Conservation (phyloP, 2,888 invertebrate species). For the Trissonchulus latispiculum region DNA sequence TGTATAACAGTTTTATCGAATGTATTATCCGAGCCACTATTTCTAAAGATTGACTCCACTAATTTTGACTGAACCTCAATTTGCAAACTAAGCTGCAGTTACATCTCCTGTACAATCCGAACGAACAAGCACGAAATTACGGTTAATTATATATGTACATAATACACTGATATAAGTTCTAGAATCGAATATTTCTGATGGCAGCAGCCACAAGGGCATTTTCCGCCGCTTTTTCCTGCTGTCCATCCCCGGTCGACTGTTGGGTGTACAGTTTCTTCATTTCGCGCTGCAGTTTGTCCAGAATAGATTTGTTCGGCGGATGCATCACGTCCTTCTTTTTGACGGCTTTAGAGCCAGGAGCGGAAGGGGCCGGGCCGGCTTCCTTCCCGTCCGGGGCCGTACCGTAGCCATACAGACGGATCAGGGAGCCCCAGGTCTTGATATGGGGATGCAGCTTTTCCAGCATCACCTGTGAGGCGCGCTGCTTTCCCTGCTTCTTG, state of each 20-base stretch:
- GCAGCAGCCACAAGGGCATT: constrained; percentile 18
- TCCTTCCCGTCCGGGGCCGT: constrained; percentile 16
- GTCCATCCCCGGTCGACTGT: constrained; percentile 41
- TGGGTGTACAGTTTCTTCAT: constrained; percentile 61
- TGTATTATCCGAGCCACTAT: too few relatives aligned
- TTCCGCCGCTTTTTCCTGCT: neutral
- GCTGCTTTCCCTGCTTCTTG: constrained; percentile 89
- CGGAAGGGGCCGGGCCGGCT: neutral
- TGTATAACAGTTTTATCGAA: too few relatives aligned
- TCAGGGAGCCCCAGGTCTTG: constrained; percentile 80
- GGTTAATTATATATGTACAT: too few relatives aligned
- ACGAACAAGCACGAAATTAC: too few relatives aligned
- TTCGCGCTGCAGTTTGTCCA: constrained; percentile 69
- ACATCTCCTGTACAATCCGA: too few relatives aligned
- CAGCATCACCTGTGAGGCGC: constrained; percentile 84
- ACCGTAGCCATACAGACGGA: constrained; percentile 68
- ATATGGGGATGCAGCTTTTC: constrained; percentile 89
- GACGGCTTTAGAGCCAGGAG: constrained; percentile 23
- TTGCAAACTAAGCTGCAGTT: too few relatives aligned
- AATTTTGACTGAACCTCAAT: too few relatives aligned
- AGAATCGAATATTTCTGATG: constrained; percentile 22
- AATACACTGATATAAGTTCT: too few relatives aligned
- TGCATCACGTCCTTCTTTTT: constrained; percentile 17
- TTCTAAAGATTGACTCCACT: too few relatives aligned
- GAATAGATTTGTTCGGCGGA: constrained; percentile 71